Evolutionary conservation across 1,140 invertebrate species (phyloP).

Genomic region (Trichoplusia ni): DNA sequence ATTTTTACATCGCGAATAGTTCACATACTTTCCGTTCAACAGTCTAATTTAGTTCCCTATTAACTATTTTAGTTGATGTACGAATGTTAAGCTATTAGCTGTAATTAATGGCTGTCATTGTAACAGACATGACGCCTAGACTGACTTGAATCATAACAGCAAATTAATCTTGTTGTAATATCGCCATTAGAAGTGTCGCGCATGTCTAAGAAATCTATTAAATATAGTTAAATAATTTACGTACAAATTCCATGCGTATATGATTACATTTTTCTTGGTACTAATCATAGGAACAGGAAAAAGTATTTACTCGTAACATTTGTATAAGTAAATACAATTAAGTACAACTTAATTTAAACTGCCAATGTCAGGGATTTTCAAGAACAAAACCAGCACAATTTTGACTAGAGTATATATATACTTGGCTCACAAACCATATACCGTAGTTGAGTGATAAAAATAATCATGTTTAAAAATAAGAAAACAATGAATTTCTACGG

Average conservation of each 20-base stretch:
- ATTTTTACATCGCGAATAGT: background rate
- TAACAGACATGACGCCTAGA: background rate
- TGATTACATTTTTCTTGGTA: too few relatives aligned
- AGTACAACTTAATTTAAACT: too few relatives aligned
- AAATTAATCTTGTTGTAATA: slow-evolving; percentile 16
- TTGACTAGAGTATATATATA: too few relatives aligned
- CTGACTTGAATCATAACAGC: slow-evolving; percentile 6
- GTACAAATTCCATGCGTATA: too few relatives aligned
- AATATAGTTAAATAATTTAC: too few relatives aligned
- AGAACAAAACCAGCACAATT: too few relatives aligned
- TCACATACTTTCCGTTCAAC: background rate
- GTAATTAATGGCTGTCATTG: background rate
- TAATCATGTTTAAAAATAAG: background rate
- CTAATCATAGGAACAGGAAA: too few relatives aligned
- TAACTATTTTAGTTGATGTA: background rate
- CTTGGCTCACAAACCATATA: too few relatives aligned
- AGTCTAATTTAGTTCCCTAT: background rate
- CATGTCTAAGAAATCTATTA: background rate
- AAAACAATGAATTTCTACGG: background rate
- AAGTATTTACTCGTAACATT: too few relatives aligned
- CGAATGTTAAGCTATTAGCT: background rate
- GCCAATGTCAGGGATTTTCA: too few relatives aligned
- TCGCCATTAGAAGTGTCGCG: background rate
- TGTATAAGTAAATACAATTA: too few relatives aligned
- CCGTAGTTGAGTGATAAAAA: too few relatives aligned